Evolutionary conservation across 2,113 vertebrate species (phyloP).

Genomic region (Melanotaenia duboulayi): DNA sequence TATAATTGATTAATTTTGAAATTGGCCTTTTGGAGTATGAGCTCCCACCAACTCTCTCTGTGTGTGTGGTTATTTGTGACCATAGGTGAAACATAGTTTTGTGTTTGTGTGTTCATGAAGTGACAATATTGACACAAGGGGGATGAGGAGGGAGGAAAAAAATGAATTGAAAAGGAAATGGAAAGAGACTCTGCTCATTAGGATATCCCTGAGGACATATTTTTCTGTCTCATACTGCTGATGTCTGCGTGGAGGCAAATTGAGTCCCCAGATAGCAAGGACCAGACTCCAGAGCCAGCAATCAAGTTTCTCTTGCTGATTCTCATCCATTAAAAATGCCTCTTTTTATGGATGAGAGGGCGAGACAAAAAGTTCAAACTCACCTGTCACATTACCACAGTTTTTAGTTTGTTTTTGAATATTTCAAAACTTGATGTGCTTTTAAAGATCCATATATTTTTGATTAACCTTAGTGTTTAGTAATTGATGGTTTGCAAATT

Average conservation of each 20-base stretch:
- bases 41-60: too few relatives aligned
- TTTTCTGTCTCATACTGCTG: slow-evolving; percentile 28
- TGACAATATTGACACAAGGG: background rate
- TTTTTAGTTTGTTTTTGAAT: background rate
- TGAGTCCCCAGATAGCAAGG: slow-evolving; percentile 10
- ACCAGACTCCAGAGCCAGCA: background rate
- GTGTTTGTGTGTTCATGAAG: background rate
- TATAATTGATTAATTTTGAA: too few relatives aligned
- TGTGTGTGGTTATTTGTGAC: too few relatives aligned
- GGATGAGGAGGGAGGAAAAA: slow-evolving; percentile 1
- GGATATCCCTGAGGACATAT: background rate
- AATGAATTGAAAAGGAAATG: background rate
- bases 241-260: slow-evolving; percentile 17
- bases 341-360: background rate
- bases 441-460: too few relatives aligned
- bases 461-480: background rate
- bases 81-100: too few relatives aligned
- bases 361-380: background rate
- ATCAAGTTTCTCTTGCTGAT: background rate
- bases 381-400: background rate
- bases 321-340: too few relatives aligned
- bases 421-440: too few relatives aligned
- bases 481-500: background rate
- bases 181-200: slow-evolving; percentile 27
- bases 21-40: too few relatives aligned